These are phyloP conservation scores for Edolisoma coerulescens DNA, from an alignment of 2,113 vertebrate species.

Conservation along the genomic window DNA sequence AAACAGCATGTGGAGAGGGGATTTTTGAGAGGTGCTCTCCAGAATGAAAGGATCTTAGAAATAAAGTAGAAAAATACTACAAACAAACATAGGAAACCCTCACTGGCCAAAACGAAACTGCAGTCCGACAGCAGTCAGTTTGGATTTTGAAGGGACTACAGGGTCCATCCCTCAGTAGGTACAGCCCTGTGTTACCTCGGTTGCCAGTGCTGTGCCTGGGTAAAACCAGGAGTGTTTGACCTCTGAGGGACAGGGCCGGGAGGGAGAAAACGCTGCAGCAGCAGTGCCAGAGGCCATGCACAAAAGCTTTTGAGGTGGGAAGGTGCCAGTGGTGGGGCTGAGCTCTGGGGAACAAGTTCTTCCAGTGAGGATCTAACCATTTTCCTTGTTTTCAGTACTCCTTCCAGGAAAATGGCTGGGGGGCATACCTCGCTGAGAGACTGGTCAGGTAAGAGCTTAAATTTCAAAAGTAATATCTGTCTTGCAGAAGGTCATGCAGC, in stretches of 20 bases:
- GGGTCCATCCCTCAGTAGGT: accelerated
- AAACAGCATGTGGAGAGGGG: neutral
- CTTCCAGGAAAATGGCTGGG: constrained; percentile 88
- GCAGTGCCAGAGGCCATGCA: neutral
- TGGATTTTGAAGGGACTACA: too few relatives aligned
- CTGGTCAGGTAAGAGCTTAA: constrained; percentile 80
- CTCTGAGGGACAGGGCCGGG: neutral
- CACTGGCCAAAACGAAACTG: neutral
- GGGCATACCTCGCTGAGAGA: constrained; percentile 79
- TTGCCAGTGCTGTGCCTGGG: accelerated
- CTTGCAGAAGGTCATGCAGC: neutral
- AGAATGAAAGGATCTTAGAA: neutral
- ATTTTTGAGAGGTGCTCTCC: neutral
- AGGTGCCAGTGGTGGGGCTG: neutral
- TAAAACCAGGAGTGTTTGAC: neutral
- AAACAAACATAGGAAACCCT: neutral
- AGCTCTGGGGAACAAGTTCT: neutral
- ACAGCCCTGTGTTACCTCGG: accelerated
- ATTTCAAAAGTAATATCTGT: neutral
- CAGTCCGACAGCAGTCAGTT: neutral
- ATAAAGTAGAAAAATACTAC: neutral
- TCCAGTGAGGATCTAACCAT: neutral
- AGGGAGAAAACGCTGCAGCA: accelerated
- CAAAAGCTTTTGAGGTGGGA: neutral
- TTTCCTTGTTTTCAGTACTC: constrained; percentile 75